Evolutionary conservation across 2,888 invertebrate species (phyloP).

Genomic region (Carcina quercana): DNA sequence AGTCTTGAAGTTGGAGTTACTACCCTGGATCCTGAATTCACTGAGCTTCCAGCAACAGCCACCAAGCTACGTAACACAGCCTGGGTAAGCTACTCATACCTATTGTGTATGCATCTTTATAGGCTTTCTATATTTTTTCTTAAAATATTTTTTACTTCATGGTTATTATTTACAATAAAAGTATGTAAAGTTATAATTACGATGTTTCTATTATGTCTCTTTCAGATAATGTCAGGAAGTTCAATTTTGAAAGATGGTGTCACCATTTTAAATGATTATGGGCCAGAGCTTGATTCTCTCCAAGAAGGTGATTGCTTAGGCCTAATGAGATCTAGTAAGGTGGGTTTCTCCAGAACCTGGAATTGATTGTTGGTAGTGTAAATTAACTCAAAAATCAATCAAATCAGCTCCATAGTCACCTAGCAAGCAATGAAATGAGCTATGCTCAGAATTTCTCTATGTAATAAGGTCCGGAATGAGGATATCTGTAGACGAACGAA

Average conservation of each 20-base stretch:
- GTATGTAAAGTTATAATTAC: background rate
- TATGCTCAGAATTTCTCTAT: no score
- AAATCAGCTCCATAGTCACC: background rate
- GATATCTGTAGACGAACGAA: no score
- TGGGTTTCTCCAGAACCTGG: slow-evolving; percentile 37
- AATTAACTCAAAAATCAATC: background rate
- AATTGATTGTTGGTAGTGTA: background rate
- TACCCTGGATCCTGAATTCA: slow-evolving; percentile 88
- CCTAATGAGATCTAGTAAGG: slow-evolving; percentile 86
- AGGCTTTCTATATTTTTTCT: no score
- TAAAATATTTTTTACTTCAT: no score
- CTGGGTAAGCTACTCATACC: slow-evolving; percentile 75
- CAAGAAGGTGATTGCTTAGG: slow-evolving; percentile 89
- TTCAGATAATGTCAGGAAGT: slow-evolving; percentile 88
- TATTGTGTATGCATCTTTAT: background rate
- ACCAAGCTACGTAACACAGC: slow-evolving; percentile 86
- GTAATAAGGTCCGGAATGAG: no score
- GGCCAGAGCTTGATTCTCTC: slow-evolving; percentile 87
- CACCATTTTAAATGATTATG: slow-evolving; percentile 87
- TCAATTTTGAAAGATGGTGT: slow-evolving; percentile 90
- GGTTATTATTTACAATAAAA: slow-evolving; percentile 2
- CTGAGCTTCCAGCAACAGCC: slow-evolving; percentile 91
- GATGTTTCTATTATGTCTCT: slow-evolving; percentile 6
- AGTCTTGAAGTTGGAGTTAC: slow-evolving; percentile 96
- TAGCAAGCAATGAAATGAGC: no score